phyloP scores from a whole-genome alignment of 2,797 vertebrate species.

The Microhierax caerulescens region DNA sequence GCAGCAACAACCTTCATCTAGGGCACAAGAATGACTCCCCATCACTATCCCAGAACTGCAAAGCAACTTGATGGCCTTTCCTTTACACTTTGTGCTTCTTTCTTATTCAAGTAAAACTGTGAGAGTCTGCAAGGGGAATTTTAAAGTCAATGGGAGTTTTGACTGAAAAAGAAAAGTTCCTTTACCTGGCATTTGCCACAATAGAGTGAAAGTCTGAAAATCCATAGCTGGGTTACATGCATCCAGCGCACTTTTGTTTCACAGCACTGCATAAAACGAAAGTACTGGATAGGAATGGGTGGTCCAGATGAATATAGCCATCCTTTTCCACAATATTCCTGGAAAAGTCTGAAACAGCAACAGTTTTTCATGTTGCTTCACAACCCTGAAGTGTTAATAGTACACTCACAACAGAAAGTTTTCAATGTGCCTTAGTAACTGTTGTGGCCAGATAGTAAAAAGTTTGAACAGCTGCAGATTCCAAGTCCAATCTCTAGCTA shows the following conservation, averaged over 20 bases:
- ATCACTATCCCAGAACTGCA: background rate
- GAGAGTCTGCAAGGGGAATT: background rate
- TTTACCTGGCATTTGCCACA: background rate
- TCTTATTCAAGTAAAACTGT: background rate
- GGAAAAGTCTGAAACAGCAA: background rate
- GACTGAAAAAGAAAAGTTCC: background rate
- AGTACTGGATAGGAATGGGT: background rate
- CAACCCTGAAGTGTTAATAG: background rate
- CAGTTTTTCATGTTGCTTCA: background rate
- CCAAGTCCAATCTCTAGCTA: background rate
- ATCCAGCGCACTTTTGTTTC: background rate
- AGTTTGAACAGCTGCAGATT: conserved; percentile 60
- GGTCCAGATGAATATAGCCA: background rate
- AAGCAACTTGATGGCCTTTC: background rate
- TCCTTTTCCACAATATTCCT: background rate
- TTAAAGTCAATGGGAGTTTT: background rate
- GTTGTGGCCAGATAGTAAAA: background rate
- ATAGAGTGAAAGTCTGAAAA: background rate
- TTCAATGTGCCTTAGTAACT: conserved; percentile 15
- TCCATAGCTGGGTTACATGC: background rate
- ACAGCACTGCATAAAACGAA: background rate
- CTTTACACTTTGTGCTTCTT: background rate
- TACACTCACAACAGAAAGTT: background rate
- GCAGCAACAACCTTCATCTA: background rate
- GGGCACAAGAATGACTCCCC: background rate